Evolutionary conservation across 2,113 vertebrate genomes (phyloP), one percentile per base, ranked within the genome.

Genomic region (Nematolebias whitei): DNA sequence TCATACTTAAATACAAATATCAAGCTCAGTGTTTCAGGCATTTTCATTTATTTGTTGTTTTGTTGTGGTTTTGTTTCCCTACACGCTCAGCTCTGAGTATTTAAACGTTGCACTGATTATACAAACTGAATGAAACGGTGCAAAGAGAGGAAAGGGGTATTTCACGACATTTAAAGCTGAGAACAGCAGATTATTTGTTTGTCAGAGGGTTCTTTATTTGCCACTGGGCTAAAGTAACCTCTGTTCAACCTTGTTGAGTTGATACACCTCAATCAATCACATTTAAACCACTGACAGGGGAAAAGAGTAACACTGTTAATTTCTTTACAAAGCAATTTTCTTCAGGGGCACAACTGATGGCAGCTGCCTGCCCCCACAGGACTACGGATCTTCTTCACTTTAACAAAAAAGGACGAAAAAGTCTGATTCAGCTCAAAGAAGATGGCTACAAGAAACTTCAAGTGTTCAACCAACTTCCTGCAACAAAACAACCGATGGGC

Each of bases 251-350:
- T 60, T 60, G 41, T 19, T 29, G 18, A 18, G 16, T 24, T 18
- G 22, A 26, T 43, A 22, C 22, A 20, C 18, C 19, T 12, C 58
- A 35, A 20, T 43, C 40, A 58, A 41, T 41, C 38, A 43, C 24
- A 20, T 47, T 47, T 15, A 47, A 32, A 32, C 24, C 26, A 47
- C 43, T 20, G 12, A 35, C 43, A 45, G 26, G 19, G 26, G 14
- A 12, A 38, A 15, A 58, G 22, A 58, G 55, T 24, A 58, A 24
- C 22, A 58, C 4, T 43, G 9, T 38, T 38, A 54, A 41, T 57
- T 41, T 39, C 39, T 41, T 41, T 57, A 57, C 38, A 43, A 41
- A 24, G 39, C 55, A 26, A 43, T 41, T 43, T 58, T 58, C 20
- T 57, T 24, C 39, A 43, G 38, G 39, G 55, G 24, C 23, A 60